Conservation (phyloP, 2,797 vertebrate species). For the Pseudomugil tenellus region DNA sequence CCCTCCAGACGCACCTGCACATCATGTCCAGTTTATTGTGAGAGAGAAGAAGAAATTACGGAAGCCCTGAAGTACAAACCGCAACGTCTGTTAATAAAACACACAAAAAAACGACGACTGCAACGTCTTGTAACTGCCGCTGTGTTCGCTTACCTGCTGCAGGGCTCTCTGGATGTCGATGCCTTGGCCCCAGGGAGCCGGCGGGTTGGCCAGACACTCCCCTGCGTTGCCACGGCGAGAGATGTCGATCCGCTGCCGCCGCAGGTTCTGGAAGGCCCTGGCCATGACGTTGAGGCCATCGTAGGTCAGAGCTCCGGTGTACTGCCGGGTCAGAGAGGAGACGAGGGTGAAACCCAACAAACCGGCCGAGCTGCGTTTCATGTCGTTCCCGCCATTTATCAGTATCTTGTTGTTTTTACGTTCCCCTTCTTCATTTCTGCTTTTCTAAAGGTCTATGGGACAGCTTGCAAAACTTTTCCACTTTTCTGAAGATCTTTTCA, state of each 20-base stretch:
- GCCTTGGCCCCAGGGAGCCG: slow-evolving; percentile 98
- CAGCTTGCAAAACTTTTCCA: too few relatives aligned
- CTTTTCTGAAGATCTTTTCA: too few relatives aligned
- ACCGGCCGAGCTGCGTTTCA: too few relatives aligned
- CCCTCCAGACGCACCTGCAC: slow-evolving; percentile 91
- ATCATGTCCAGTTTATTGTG: too few relatives aligned
- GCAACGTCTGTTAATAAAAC: too few relatives aligned
- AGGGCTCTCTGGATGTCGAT: slow-evolving; percentile 98
- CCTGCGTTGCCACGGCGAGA: slow-evolving; percentile 96
- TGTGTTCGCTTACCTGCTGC: too few relatives aligned
- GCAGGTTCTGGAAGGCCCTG: slow-evolving; percentile 95
- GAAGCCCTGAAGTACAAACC: too few relatives aligned
- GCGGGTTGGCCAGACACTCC: slow-evolving; percentile 97
- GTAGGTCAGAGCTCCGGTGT: slow-evolving; percentile 95
- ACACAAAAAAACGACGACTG: too few relatives aligned
- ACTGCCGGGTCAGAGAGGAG: slow-evolving; percentile 81
- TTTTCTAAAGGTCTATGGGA: too few relatives aligned
- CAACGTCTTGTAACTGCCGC: too few relatives aligned
- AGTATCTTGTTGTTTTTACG: background rate
- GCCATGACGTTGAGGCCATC: slow-evolving; percentile 98
- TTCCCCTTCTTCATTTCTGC: too few relatives aligned
- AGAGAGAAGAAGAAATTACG: too few relatives aligned
- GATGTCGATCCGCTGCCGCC: slow-evolving; percentile 96
- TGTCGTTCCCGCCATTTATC: background rate
- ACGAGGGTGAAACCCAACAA: slow-evolving; percentile 6